Base-by-base conservation (phyloP, 2,888 invertebrate species). In the Oscheius sp. region DNA sequence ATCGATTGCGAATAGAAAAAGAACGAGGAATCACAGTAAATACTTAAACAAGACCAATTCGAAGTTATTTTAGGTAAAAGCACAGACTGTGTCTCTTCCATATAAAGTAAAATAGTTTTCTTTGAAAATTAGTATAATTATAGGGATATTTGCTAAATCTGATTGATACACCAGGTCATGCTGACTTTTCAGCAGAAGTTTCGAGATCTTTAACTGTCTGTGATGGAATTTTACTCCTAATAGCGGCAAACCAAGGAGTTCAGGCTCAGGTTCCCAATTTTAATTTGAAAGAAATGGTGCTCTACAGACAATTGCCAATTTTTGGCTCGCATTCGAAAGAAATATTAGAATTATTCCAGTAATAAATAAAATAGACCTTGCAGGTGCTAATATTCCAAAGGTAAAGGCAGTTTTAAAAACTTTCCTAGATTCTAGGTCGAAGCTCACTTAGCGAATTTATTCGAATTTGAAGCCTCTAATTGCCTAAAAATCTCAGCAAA, bases 11-110 rank as follows among this genome's bases (percentile, higher is more conserved):
- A 89, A 94, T 97, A 8, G 97, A 97, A 89, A 90, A 92, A 84
- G 96, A 97, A 88, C 91, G 97, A 84, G 97, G 97, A 0, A 98
- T 98, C 34, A 98, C 97, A 5, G 96, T 98, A n/a, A n/a, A n/a
- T n/a, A n/a, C n/a, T n/a, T n/a, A n/a, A n/a, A n/a, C n/a, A n/a
- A n/a, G n/a, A n/a, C n/a, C n/a, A n/a, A n/a, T n/a, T n/a, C n/a
- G n/a, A n/a, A n/a, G n/a, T n/a, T n/a, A n/a, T n/a, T n/a, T n/a
- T n/a, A n/a, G n/a, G n/a, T n/a, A 0, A 98, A 98, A 89, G 97
- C 97, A 10, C 96, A 97, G 84, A 94, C 95, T 34, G 96, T 93
- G 3, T 93, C 95, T 0, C 89, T 98, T 73, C 90, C 93, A 33
- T 88, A 90, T 79, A 80, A 87, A 27, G 91, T 92, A 82, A 52